Percentiles rank a stretch among this genome's conserved stretches.
Evolutionary conservation across 2,888 invertebrate species (phyloP).

Genomic region (Diplazon laetatorius): DNA sequence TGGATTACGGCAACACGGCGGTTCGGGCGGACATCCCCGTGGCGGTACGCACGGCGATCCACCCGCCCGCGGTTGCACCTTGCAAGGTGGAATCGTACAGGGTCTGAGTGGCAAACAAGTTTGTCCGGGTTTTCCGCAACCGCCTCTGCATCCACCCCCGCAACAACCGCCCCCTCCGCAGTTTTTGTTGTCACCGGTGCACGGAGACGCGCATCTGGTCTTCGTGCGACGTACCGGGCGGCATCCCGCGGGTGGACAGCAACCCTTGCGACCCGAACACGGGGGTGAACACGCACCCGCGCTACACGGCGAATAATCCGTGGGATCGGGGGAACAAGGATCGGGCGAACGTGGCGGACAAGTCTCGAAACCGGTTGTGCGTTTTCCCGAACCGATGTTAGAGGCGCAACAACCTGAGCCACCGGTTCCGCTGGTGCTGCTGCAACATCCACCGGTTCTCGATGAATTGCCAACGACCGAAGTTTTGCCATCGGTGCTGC

Average conservation of each 20-base stretch:
- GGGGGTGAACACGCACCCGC: constrained; percentile 60
- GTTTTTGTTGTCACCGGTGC: constrained; percentile 64
- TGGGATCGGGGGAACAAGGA: constrained; percentile 39
- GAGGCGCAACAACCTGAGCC: no score
- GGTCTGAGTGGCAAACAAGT: constrained; percentile 71
- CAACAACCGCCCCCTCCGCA: constrained; percentile 76
- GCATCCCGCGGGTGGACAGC: constrained; percentile 70
- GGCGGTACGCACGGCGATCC: constrained; percentile 71
- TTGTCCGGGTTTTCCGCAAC: constrained; percentile 75
- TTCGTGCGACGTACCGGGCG: constrained; percentile 59
- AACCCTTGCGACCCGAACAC: constrained; percentile 67
- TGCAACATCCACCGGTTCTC: constrained; percentile 35
- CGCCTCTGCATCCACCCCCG: constrained; percentile 75
- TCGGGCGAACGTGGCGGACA: constrained; percentile 61
- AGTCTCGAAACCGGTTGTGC: constrained; percentile 31
- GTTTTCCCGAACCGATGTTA: constrained; percentile 16
- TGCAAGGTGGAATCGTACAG: constrained; percentile 69
- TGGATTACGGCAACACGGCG: constrained; percentile 65
- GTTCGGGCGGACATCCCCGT: constrained; percentile 65
- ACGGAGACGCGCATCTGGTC: constrained; percentile 65
- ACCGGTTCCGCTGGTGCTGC: constrained; percentile 14
- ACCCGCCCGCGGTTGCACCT: constrained; percentile 62
- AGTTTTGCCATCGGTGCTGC: background rate
- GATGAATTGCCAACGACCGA: background rate
- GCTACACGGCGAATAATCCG: constrained; percentile 42